Evolutionary conservation across 2,888 invertebrate genomes (phyloP).

Genomic region (Epinotia bilunana): DNA sequence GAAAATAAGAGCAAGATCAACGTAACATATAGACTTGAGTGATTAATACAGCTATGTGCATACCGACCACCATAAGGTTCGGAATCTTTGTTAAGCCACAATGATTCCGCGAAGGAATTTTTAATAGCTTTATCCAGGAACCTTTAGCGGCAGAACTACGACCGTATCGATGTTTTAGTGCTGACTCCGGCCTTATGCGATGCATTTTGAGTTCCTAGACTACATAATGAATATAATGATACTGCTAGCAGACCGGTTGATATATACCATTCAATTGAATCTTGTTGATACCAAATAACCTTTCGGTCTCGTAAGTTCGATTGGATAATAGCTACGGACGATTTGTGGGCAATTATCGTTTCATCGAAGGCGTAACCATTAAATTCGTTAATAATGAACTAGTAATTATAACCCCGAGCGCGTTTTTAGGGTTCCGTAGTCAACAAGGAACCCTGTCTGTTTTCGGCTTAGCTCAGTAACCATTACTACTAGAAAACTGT

Average conservation of each 20-base stretch:
- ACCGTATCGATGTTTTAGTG: conserved; percentile 40
- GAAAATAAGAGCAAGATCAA: neutral
- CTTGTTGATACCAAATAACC: neutral
- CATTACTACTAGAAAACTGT: too few species aligned
- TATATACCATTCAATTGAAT: conserved; percentile 12
- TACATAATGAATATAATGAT: conserved; percentile 31
- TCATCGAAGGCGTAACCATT: conserved; percentile 15
- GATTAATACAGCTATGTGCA: conserved; percentile 9
- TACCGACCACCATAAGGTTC: conserved; percentile 21
- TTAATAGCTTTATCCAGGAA: conserved; percentile 49
- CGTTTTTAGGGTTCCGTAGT: too few species aligned
- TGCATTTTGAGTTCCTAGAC: conserved; percentile 23
- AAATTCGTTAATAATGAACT: conserved; percentile 24
- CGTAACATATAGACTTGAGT: neutral
- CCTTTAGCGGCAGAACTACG: conserved; percentile 29
- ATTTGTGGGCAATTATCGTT: conserved; percentile 28
- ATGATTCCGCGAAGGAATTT: conserved; percentile 42
- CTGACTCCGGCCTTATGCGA: conserved; percentile 27
- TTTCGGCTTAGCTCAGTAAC: too few species aligned
- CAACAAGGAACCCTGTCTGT: too few species aligned
- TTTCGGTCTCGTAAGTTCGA: conserved; percentile 1
- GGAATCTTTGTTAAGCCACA: conserved; percentile 32
- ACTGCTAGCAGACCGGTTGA: neutral
- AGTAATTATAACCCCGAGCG: neutral
- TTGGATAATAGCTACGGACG: conserved; percentile 22